A percentile compares a stretch with the other conserved stretches of the same genome.
Evolutionary conservation across 2,888 invertebrate genomes (phyloP).

Genomic region (Odontocolon sp.): DNA sequence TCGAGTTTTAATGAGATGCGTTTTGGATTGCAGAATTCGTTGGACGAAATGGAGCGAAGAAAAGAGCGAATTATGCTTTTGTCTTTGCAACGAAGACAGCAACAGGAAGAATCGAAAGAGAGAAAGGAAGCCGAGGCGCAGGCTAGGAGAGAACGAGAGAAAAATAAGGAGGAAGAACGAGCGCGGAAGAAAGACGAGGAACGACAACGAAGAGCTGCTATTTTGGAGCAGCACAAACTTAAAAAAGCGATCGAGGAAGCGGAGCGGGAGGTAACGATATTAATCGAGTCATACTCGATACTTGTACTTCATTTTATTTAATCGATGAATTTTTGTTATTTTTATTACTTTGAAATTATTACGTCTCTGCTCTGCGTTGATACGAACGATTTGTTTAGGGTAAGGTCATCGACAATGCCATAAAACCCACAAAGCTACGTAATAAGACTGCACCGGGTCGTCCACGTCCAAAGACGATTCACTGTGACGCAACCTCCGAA

Average conservation of each 20-base stretch:
- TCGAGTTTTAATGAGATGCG: constrained; percentile 33
- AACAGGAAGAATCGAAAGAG: constrained; percentile 93
- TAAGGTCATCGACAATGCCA: constrained; percentile 87
- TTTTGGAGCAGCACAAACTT: constrained; percentile 95
- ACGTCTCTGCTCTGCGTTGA: constrained; percentile 13
- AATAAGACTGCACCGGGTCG: constrained; percentile 85
- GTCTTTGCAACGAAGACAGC: constrained; percentile 94
- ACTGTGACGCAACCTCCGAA: constrained; percentile 91
- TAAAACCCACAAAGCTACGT: constrained; percentile 86
- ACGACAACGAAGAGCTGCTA: constrained; percentile 91
- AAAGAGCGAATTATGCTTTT: constrained; percentile 95
- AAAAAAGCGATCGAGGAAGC: constrained; percentile 97
- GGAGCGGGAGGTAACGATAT: constrained; percentile 91
- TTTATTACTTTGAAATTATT: constrained; percentile 22
- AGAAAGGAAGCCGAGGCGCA: constrained; percentile 92
- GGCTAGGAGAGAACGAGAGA: constrained; percentile 88
- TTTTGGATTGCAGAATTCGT: constrained; percentile 89
- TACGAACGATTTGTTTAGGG: constrained; percentile 84
- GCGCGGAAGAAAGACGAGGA: constrained; percentile 90
- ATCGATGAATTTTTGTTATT: not conserved
- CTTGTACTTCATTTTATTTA: constrained; percentile 46
- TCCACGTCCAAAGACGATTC: constrained; percentile 94
- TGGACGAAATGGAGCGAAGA: constrained; percentile 95
- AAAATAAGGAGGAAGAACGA: constrained; percentile 89
- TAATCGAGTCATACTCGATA: too few species aligned